Conservation (phyloP, 1,140 invertebrate species). For the Hycleus cichorii region DNA sequence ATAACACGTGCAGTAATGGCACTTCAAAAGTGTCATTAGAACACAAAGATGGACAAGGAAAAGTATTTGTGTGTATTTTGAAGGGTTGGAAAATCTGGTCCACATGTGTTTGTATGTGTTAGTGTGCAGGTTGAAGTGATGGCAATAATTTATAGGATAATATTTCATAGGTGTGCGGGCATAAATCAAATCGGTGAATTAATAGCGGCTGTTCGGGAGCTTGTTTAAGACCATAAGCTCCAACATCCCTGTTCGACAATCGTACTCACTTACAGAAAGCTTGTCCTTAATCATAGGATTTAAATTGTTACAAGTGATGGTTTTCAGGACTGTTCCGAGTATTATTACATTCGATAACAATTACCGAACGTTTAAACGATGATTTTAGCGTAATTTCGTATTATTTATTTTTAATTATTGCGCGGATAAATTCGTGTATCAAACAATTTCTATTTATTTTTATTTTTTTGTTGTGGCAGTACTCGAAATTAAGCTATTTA, state of each 20-base stretch:
- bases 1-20: too few species aligned
- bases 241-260: conserved; percentile 23
- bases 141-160: conserved; percentile 25
- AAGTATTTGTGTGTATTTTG: too few species aligned
- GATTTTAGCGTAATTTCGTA: too few species aligned
- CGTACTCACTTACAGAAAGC: conserved; percentile 10
- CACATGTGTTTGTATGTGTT: conserved; percentile 1
- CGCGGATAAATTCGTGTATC: too few species aligned
- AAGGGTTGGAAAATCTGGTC: conserved; percentile 1
- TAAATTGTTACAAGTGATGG: conserved; percentile 14
- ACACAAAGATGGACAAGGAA: too few species aligned
- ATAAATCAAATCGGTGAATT: conserved; percentile 28
- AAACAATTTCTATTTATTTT: conserved; percentile 1
- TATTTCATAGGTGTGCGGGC: conserved; percentile 25
- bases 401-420: too few species aligned
- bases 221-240: conserved; percentile 29
- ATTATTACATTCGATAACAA: background rate
- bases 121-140: conserved; percentile 12
- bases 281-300: conserved; percentile 11
- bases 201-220: conserved; percentile 18
- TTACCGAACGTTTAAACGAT: too few species aligned
- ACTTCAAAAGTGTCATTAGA: too few species aligned
- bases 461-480: conserved; percentile 11
- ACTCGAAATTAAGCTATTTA: conserved; percentile 18
- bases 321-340: conserved; percentile 8